Conservation (phyloP, 2,113 vertebrate genomes). For the Spea multiplicata region DNA sequence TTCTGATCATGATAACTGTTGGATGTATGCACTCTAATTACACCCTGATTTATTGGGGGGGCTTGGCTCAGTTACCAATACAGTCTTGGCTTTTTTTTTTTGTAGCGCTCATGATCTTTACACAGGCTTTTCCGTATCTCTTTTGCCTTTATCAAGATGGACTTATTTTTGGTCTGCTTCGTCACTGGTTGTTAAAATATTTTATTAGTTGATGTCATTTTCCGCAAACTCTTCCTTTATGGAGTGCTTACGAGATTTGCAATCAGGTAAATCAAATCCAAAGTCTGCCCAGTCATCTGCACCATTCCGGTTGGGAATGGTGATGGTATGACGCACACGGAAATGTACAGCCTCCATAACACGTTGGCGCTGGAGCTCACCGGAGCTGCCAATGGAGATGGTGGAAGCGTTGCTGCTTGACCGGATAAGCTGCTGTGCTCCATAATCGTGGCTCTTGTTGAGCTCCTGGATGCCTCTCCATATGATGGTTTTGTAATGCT, state of each 20-base stretch:
- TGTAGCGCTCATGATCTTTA: not conserved
- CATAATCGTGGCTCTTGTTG: conserved; percentile 83
- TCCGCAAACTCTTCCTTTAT: conserved; percentile 96
- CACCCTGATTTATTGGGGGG: not conserved
- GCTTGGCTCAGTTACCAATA: not conserved
- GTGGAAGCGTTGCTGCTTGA: conserved; percentile 85
- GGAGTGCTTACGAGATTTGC: conserved; percentile 84
- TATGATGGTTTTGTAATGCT: conserved; percentile 88
- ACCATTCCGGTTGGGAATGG: conserved; percentile 83
- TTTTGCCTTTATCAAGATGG: not conserved
- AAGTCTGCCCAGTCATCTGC: conserved; percentile 94
- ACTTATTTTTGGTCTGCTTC: conserved; percentile 5
- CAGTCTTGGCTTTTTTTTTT: not conserved
- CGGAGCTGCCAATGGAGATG: conserved; percentile 76
- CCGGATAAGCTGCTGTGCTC: conserved; percentile 83
- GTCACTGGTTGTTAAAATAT: not conserved
- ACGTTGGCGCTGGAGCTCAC: conserved; percentile 91
- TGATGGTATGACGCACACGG: conserved; percentile 97
- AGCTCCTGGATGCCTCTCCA: conserved; percentile 96
- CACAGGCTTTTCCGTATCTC: not conserved
- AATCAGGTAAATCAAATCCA: conserved; percentile 97
- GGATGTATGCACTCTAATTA: not conserved
- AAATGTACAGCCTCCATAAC: conserved; percentile 99
- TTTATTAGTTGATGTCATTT: conserved; percentile 77
- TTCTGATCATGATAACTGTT: not conserved